Evolutionary conservation across 2,113 vertebrate genomes (phyloP).

Genomic region (Solea solea): DNA sequence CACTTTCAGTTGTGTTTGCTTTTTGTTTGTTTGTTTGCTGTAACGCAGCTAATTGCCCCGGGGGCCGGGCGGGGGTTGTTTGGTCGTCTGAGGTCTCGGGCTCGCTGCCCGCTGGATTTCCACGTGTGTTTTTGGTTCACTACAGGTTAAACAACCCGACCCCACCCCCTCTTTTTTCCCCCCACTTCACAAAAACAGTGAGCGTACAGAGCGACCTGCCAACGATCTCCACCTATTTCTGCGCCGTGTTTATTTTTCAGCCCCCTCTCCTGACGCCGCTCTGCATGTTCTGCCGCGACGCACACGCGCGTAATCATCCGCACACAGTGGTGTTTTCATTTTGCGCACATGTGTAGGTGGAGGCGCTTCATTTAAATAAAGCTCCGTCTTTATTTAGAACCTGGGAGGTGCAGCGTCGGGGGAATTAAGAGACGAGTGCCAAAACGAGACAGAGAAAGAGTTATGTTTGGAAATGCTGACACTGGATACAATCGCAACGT

Average conservation of each 20-base stretch:
- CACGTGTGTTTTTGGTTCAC: constrained; percentile 37
- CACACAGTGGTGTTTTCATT: constrained; percentile 8
- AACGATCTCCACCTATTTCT: constrained; percentile 40
- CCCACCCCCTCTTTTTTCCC: background rate
- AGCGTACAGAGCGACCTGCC: constrained; percentile 19
- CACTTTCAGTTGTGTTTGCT: constrained; percentile 41
- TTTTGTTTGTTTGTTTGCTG: constrained; percentile 39
- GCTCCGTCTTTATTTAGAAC: constrained; percentile 61
- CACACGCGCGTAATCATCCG: constrained; percentile 14
- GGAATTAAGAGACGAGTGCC: constrained; percentile 12
- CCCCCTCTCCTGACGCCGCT: constrained; percentile 38
- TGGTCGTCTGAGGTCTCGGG: constrained; percentile 57
- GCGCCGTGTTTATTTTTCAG: constrained; percentile 46
- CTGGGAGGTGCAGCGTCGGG: constrained; percentile 23
- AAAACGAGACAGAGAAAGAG: constrained; percentile 35
- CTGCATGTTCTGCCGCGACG: constrained; percentile 35
- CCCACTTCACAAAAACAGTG: constrained; percentile 31
- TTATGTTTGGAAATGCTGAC: constrained; percentile 5
- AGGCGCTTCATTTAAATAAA: constrained; percentile 58
- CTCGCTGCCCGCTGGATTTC: constrained; percentile 35
- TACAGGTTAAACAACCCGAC: constrained; percentile 38
- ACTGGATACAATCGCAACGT: background rate
- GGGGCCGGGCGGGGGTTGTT: constrained; percentile 33
- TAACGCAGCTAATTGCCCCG: constrained; percentile 21
- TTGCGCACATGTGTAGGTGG: constrained; percentile 3